These are phyloP conservation scores for Mythimna pallens DNA, from an alignment of 2,888 invertebrate species.

Conservation along the genomic window DNA sequence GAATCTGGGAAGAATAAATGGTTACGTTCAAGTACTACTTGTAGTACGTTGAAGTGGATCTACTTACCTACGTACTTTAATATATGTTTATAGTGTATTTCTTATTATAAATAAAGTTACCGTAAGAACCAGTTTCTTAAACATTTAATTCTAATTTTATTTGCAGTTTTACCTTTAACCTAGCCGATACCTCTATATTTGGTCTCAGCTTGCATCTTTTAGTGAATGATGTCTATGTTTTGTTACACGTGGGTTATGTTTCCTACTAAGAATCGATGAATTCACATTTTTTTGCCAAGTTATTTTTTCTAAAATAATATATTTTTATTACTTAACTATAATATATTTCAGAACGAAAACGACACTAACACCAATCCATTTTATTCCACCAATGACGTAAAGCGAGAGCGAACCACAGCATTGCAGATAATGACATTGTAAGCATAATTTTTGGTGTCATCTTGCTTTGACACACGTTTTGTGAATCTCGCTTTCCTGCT, in stretches of 20 bases:
- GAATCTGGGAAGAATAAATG: neutral
- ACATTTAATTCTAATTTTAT: neutral
- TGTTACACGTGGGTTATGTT: too few species aligned
- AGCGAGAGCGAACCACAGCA: neutral
- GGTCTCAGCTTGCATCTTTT: too few species aligned
- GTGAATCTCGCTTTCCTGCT: slow-evolving; percentile 11
- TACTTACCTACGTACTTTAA: too few species aligned
- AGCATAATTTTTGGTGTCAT: slow-evolving; percentile 12
- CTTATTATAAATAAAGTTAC: neutral
- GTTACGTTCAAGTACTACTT: neutral
- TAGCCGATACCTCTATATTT: neutral
- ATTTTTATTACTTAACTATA: neutral
- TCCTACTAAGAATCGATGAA: too few species aligned
- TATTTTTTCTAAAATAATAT: neutral
- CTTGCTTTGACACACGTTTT: slow-evolving; percentile 1
- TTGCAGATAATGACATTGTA: neutral
- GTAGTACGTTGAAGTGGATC: neutral
- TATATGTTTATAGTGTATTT: neutral
- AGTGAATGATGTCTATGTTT: neutral
- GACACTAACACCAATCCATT: slow-evolving; percentile 19
- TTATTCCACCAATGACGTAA: neutral
- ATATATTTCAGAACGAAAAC: slow-evolving; percentile 39
- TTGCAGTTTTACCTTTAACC: neutral
- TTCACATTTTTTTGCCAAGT: neutral
- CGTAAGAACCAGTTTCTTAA: too few species aligned